A percentile compares a stretch with the other conserved stretches of the same genome.
Evolutionary conservation across 2,888 invertebrate genomes (phyloP).

Genomic region (Euplagia quadripunctaria): DNA sequence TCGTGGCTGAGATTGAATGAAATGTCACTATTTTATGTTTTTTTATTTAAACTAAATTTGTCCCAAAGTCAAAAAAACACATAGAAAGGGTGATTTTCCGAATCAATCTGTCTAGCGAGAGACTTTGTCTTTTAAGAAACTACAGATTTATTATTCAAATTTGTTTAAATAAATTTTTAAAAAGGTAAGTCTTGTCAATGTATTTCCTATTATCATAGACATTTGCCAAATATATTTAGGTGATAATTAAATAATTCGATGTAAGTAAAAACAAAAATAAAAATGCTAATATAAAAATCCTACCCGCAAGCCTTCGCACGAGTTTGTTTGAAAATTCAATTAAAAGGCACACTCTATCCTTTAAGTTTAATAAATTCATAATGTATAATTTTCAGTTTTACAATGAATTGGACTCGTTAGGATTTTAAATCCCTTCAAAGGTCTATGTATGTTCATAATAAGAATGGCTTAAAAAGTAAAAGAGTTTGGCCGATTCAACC

Average conservation of each 20-base stretch:
- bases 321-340: conserved; percentile 42
- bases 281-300: background rate
- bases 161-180: too few species aligned
- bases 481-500: too few species aligned
- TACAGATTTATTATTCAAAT: too few species aligned
- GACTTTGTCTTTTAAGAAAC: background rate
- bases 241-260: background rate
- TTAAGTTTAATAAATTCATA: conserved; percentile 29
- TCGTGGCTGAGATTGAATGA: too few species aligned
- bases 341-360: conserved; percentile 15
- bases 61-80: too few species aligned
- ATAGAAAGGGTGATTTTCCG: too few species aligned
- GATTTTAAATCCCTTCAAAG: background rate
- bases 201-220: too few species aligned
- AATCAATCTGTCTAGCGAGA: too few species aligned
- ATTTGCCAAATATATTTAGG: background rate
- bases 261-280: background rate
- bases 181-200: too few species aligned
- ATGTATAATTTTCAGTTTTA: conserved; percentile 28
- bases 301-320: background rate
- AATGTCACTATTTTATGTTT: too few species aligned
- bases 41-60: too few species aligned
- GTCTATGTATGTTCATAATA: background rate
- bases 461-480: too few species aligned
- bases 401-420: conserved; percentile 31